A percentile compares a stretch with the other conserved stretches of the same genome.
phyloP scores from a whole-genome alignment of 2,113 vertebrate species.

The Pelodiscus sinensis region DNA sequence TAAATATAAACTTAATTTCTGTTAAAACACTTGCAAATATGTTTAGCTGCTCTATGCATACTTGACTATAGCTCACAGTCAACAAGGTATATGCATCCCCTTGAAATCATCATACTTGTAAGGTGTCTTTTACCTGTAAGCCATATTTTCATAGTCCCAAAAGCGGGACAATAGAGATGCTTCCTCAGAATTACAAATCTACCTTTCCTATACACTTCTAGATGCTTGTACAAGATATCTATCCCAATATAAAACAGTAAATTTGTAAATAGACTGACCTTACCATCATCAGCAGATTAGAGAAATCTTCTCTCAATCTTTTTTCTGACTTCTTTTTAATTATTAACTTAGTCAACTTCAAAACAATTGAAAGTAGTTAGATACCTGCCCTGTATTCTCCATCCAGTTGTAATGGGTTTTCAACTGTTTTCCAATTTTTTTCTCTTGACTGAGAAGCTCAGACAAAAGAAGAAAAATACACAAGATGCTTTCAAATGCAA shows the following conservation, averaged over 20 bases:
- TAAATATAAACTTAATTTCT: background rate
- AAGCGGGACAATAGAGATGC: background rate
- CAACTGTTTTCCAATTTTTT: background rate
- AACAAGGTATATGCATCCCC: background rate
- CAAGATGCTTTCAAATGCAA: background rate
- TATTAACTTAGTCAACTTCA: background rate
- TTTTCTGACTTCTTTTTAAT: background rate
- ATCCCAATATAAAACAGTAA: background rate
- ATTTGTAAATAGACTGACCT: background rate
- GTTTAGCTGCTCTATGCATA: background rate
- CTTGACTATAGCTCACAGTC: background rate
- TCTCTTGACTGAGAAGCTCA: background rate
- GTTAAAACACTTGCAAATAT: background rate
- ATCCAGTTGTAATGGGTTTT: background rate
- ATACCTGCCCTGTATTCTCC: background rate
- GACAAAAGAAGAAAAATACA: background rate
- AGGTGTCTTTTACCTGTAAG: background rate
- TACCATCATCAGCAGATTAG: background rate
- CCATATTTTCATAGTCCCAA: background rate
- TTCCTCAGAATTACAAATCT: background rate
- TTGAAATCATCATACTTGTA: background rate
- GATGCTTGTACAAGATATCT: background rate
- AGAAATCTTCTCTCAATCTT: background rate
- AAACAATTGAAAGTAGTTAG: background rate
- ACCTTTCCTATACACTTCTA: background rate